phyloP scores from a whole-genome alignment of 2,113 vertebrate genomes.

The Paramisgurnus dabryanus region DNA sequence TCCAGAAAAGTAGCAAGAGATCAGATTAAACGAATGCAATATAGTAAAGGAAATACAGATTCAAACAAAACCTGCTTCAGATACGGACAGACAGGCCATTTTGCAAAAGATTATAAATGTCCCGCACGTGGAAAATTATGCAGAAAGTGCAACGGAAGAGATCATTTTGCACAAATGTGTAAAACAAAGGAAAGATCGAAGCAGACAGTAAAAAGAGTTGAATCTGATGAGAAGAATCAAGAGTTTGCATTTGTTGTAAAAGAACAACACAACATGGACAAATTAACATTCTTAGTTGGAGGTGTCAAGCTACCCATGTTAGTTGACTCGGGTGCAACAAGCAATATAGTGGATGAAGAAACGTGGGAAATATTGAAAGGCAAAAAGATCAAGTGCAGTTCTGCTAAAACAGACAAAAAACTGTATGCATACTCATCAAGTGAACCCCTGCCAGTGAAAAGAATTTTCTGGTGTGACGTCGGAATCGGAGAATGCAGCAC shows the following conservation, averaged over 20 bases:
- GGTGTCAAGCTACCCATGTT: too few relatives aligned
- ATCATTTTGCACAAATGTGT: not conserved
- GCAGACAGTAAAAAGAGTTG: not conserved
- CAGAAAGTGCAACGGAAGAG: not conserved
- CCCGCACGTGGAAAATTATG: not conserved
- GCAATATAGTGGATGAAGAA: not conserved
- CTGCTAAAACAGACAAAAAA: too few relatives aligned
- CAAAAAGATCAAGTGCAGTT: too few relatives aligned
- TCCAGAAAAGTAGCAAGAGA: not conserved
- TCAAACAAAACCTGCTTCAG: too few relatives aligned
- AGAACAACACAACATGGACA: not conserved
- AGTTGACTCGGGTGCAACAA: not conserved
- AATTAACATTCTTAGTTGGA: not conserved
- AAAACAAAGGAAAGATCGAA: not conserved
- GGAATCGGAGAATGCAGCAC: not conserved
- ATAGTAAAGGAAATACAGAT: not conserved
- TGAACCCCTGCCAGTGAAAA: conserved; percentile 8
- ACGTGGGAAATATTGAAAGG: not conserved
- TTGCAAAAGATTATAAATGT: too few relatives aligned
- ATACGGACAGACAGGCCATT: too few relatives aligned
- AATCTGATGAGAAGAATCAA: not conserved
- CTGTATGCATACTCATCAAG: too few relatives aligned
- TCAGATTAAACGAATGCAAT: not conserved
- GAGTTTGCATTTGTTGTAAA: not conserved
- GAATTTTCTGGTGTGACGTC: not conserved